Evolutionary conservation across 2,113 vertebrate species (phyloP).

Genomic region (Nesogale talazaci): DNA sequence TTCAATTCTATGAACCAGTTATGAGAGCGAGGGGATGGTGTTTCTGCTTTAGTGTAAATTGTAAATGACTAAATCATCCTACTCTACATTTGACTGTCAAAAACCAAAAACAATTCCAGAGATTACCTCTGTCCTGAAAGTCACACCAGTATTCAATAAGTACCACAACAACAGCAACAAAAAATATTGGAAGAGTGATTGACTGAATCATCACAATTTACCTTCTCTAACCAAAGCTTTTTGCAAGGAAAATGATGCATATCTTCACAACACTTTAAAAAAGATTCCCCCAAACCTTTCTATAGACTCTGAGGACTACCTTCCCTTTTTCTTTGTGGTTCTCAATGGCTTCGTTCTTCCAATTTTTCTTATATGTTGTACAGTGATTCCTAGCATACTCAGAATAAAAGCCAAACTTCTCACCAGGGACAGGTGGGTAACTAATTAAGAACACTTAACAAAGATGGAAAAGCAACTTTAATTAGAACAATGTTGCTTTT

Average conservation of each 20-base stretch:
- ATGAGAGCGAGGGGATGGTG: not conserved
- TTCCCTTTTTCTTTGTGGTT: not conserved
- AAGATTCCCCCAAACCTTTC: not conserved
- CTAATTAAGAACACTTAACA: constrained; percentile 12
- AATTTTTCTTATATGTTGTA: no score
- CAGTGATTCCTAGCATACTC: not conserved
- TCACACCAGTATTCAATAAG: not conserved
- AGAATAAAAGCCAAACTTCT: not conserved
- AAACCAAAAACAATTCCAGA: not conserved
- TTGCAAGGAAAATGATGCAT: not conserved
- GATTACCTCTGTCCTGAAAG: not conserved
- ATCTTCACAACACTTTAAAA: not conserved
- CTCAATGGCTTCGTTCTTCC: not conserved
- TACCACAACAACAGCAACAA: not conserved
- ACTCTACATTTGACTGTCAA: not conserved
- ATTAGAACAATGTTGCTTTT: not conserved
- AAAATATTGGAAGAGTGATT: not conserved
- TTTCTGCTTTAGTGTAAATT: not conserved
- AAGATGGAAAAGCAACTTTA: not conserved
- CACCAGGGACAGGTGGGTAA: not conserved
- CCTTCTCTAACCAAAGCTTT: not conserved
- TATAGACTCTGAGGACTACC: not conserved
- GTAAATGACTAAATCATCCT: not conserved
- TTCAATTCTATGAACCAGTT: not conserved
- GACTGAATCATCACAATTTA: not conserved